Conservation (phyloP, 2,113 vertebrate species). For the Tupaia chinensis region DNA sequence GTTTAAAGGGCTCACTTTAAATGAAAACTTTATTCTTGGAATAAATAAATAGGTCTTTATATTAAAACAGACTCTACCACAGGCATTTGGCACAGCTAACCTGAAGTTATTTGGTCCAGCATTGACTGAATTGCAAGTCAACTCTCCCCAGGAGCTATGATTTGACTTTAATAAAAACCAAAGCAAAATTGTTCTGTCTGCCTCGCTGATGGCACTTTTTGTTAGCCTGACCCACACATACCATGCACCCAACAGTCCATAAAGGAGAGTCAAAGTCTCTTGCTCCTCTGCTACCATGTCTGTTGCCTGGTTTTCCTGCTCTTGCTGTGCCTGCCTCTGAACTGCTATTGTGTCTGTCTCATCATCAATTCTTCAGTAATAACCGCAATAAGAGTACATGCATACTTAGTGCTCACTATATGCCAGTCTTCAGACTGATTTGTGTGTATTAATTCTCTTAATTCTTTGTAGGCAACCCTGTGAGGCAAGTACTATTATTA, state of each 20-base stretch:
- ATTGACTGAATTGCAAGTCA: neutral
- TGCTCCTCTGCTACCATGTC: neutral
- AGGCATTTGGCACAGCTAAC: neutral
- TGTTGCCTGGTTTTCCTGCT: neutral
- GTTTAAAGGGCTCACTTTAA: constrained; percentile 38
- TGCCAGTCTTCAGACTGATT: neutral
- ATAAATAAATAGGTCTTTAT: constrained; percentile 19
- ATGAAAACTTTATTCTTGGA: constrained; percentile 32
- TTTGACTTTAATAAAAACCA: constrained; percentile 33
- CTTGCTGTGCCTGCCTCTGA: neutral
- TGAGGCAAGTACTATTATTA: neutral
- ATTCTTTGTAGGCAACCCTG: neutral
- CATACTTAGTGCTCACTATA: neutral
- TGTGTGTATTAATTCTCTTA: neutral
- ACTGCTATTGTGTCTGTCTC: neutral
- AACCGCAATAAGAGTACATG: neutral
- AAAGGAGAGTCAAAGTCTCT: neutral
- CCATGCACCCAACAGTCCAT: neutral
- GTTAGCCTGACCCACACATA: neutral
- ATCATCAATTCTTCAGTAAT: neutral
- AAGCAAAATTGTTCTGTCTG: neutral
- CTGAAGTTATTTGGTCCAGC: neutral
- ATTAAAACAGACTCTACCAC: neutral
- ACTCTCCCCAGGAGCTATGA: neutral
- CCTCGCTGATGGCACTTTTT: neutral